Evolutionary conservation across 1,140 invertebrate genomes (phyloP), one percentile per base, ranked within the genome.

Genomic region (Trichoplusia ni): DNA sequence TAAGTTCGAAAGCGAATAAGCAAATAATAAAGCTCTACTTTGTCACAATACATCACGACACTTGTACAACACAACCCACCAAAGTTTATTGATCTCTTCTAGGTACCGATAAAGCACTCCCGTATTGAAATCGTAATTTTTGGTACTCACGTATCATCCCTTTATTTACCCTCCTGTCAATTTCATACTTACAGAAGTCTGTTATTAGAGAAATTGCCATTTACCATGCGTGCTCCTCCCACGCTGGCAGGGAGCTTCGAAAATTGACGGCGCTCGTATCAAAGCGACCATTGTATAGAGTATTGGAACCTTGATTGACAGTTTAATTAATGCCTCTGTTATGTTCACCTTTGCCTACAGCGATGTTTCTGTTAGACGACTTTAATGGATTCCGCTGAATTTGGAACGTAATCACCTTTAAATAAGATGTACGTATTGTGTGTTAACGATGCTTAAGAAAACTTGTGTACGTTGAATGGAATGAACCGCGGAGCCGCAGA

Each of bases 261-360:
- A 69, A 72, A 76, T 79, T 63, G 68, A 71, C 46, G 71, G 49
- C 49, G 46, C 59, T 13, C 65, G 61, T 73, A 72, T 73, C 69
- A 68, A 75, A 69, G 60, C 73, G 63, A 65, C 63, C 59, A 71
- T 73, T 71, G 68, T 63, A 46, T 54, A 31, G 21, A 38, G 40
- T 60, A 64, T 64, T 61, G 54, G 38, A 51, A 13, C 5, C 33
- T 64, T 76, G 76, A 79, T 73, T 74, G 76, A 72, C 76, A 69
- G 64, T 79, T 75, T 79, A 79, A 76, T 79, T 76, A 79, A 79
- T 79, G 71, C 46, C 63, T 59, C 37, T 59, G 65, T 59, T 64
- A 54, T 60, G 60, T 64, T 53, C 49, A 69, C 62, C 66, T 64
- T 60, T 54, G 37, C 37, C 37, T 1, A 4, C 25, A 40, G 38